Evolutionary conservation across 2,113 vertebrate species (phyloP).

Genomic region (Sceloporus tristichus): DNA sequence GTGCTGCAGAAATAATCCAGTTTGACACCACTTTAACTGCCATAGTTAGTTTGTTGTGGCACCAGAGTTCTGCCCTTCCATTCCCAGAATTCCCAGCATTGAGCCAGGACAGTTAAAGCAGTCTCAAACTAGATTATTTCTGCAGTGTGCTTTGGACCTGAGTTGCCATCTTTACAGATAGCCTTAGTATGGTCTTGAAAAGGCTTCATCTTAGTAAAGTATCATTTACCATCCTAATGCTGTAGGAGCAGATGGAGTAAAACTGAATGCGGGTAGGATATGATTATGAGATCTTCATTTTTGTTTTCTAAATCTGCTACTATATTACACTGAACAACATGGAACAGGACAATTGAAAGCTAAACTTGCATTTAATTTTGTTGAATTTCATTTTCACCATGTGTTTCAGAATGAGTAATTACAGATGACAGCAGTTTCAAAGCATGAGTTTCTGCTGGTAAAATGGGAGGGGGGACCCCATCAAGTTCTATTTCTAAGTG

Average conservation of each 20-base stretch:
- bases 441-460: not conserved
- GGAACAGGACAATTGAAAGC: not conserved
- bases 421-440: not conserved
- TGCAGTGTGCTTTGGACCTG: too few species aligned
- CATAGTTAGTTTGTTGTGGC: too few species aligned
- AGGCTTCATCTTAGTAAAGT: not conserved
- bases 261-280: not conserved
- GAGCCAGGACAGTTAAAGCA: too few species aligned
- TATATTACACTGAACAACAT: not conserved
- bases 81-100: too few species aligned
- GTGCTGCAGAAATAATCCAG: too few species aligned
- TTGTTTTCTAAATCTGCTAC: not conserved
- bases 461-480: not conserved
- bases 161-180: not conserved
- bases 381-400: not conserved
- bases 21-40: too few species aligned
- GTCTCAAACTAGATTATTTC: too few species aligned
- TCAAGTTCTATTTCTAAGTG: constrained; percentile 24
- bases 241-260: not conserved
- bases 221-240: not conserved
- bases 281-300: not conserved
- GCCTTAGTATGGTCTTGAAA: not conserved
- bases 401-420: not conserved
- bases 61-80: too few species aligned
- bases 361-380: constrained; percentile 12